Evolutionary conservation across 2,888 invertebrate species (phyloP).

Genomic region (Aphodius granarius): DNA sequence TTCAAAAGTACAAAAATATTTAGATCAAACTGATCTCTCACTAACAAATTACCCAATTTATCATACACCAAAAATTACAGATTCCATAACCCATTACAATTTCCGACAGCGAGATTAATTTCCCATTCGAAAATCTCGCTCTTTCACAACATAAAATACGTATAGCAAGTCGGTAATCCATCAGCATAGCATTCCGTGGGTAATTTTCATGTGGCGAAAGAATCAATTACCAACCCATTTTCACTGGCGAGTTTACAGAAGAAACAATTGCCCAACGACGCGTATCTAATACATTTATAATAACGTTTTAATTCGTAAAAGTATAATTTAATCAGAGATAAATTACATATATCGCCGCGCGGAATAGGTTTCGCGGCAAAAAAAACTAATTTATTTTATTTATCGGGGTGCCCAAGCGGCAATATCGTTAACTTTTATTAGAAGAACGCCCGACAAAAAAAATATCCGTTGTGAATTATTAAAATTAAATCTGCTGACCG

Average conservation of each 20-base stretch:
- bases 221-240: not conserved
- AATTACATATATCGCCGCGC: not conserved
- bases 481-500: constrained; percentile 3
- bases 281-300: not conserved
- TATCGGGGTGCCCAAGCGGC: not conserved
- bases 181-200: not conserved
- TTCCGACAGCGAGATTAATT: not conserved
- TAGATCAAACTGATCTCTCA: not conserved
- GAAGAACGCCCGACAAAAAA: not conserved
- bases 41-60: not conserved
- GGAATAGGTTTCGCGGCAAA: not conserved
- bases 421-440: constrained; percentile 4
- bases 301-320: not conserved
- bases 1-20: not conserved
- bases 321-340: not conserved
- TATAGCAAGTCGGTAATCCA: not conserved
- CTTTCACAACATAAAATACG: not conserved
- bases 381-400: not conserved
- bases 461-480: constrained; percentile 12
- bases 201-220: not conserved
- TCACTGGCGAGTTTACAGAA: not conserved
- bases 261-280: not conserved
- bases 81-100: not conserved
- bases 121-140: not conserved
- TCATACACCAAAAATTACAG: not conserved